Conservation (phyloP, 2,888 invertebrate species). For the Zaprionus obscuricornis region DNA sequence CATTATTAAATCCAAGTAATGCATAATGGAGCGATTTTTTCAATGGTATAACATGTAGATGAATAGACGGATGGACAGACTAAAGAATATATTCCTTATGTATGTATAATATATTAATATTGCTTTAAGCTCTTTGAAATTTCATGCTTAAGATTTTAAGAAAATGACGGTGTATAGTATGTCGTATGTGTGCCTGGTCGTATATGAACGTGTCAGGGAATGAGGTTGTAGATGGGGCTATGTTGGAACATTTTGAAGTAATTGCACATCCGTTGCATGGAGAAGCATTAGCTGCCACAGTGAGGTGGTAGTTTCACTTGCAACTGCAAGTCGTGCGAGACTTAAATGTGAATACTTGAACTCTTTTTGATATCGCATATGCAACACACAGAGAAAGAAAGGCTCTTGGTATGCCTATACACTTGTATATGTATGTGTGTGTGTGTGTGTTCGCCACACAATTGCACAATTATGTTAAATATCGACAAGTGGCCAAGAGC, state of each 20-base stretch:
- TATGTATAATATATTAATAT: neutral
- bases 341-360: slow-evolving; percentile 69
- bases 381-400: neutral
- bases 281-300: slow-evolving; percentile 53
- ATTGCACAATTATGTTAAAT: slow-evolving; percentile 80
- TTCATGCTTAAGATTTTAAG: no score
- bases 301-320: slow-evolving; percentile 40
- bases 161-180: no score
- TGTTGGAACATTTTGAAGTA: slow-evolving; percentile 29
- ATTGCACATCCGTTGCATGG: slow-evolving; percentile 51
- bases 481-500: slow-evolving; percentile 73
- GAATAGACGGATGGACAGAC: neutral
- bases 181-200: no score
- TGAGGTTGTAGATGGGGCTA: no score
- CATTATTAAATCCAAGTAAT: no score
- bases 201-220: neutral
- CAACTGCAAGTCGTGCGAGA: slow-evolving; percentile 28
- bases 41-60: neutral
- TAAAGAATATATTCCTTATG: no score
- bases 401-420: no score
- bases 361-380: slow-evolving; percentile 67
- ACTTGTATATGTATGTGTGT: neutral
- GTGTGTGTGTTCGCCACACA: slow-evolving; percentile 41
- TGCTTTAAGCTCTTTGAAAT: neutral
- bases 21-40: no score